Evolutionary conservation across 2,797 vertebrate species (phyloP).

Genomic region (Pelobates cultripes): DNA sequence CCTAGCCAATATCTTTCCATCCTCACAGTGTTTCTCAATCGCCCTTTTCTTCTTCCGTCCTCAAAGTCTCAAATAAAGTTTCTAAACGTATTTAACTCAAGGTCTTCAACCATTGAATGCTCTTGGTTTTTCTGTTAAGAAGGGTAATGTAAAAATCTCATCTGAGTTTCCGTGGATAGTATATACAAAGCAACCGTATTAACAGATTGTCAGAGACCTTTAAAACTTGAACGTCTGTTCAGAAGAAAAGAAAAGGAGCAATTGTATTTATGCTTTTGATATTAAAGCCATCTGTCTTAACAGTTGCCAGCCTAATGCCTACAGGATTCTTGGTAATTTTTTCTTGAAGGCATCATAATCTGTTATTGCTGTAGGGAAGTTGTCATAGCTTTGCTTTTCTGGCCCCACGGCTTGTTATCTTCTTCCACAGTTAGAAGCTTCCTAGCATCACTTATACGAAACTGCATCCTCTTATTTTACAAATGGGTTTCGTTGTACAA

Average conservation of each 20-base stretch:
- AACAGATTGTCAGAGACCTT: neutral
- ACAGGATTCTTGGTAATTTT: neutral
- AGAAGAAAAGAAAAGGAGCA: neutral
- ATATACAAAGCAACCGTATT: too few species aligned
- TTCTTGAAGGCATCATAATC: neutral
- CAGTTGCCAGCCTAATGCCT: neutral
- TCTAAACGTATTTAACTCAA: too few species aligned
- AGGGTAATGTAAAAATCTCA: too few species aligned
- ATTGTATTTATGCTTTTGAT: neutral
- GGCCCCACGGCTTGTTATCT: neutral
- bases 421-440: neutral
- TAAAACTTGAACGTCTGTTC: neutral
- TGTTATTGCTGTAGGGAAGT: neutral
- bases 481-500: neutral
- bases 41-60: too few species aligned
- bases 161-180: too few species aligned
- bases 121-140: too few species aligned
- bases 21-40: too few species aligned
- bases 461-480: neutral
- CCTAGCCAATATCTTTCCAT: too few species aligned
- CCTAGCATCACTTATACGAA: neutral
- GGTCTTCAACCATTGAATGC: too few species aligned
- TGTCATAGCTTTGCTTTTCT: neutral
- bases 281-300: neutral
- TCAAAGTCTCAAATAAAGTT: too few species aligned